Evolutionary conservation across 2,797 vertebrate genomes (phyloP), one percentile per base, ranked within the genome.

Genomic region (Pipistrellus kuhlii): DNA sequence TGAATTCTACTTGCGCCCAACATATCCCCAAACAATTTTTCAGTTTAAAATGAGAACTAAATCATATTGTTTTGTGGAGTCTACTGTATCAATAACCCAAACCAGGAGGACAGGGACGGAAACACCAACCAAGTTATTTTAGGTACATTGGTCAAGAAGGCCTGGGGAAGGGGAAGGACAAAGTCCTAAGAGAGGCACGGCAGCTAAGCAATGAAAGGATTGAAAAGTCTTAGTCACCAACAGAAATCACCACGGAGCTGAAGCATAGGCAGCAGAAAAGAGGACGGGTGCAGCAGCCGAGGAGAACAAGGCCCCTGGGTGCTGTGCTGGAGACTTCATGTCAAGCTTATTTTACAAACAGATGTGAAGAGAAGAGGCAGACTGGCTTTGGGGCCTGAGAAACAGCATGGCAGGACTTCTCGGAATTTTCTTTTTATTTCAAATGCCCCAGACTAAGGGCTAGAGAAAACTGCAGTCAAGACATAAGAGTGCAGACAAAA

Each of bases 21-120:
- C 14, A 30, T n/a, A 32, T 8, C 51, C 76, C 68, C 44, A 75
- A 77, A 71, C 68, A 71, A 44, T 14, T 46, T 59, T 62, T 57
- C 18, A 48, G 14, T 55, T 57, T 90, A 81, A 91, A 88, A 62
- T 53, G 41, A 95, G 25, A 87, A 90, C 5, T 17, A 69, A 44
- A 76, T 32, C 35, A 21, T 11, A 72, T 6, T 46, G 44, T 48
- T 59, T 20, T 72, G 35, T 13, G 27, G 35, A 55, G 17, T 59
- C 51, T 35, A 46, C 25, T 48, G 20, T 35, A 46, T 68, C 20
- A 46, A 73, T 13, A 53, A 53, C 53, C 62, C 59, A 78, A 91
- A 86, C 11, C 41, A 62, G 15, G 0, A 35, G 11, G 14, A 59
- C 57, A 53, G 6, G 23, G 53, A 82, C 44, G 84, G 73, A 85